phyloP scores from a whole-genome alignment of 2,113 vertebrate genomes.

The Ammodytes dubius region DNA sequence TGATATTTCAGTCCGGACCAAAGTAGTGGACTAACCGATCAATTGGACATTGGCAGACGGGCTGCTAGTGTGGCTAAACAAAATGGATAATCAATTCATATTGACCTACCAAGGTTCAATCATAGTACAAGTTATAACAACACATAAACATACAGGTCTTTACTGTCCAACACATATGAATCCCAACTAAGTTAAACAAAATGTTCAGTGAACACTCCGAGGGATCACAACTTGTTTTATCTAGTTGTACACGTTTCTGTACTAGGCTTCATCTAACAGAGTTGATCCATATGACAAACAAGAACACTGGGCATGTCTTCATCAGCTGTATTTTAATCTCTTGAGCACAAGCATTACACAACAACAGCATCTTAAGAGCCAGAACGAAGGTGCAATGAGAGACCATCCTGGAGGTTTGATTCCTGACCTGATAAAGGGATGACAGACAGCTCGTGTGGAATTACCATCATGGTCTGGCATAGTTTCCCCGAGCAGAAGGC shows the following conservation, averaged over 20 bases:
- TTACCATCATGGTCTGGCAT: slow-evolving; percentile 66
- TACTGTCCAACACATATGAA: not conserved
- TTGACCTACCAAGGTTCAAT: not conserved
- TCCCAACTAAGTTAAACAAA: not conserved
- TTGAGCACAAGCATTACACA: not conserved
- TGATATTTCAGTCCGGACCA: no score
- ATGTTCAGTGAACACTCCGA: no score
- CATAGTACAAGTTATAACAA: not conserved
- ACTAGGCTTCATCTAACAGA: not conserved
- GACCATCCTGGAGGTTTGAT: slow-evolving; percentile 17
- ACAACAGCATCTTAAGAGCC: not conserved
- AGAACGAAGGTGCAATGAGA: slow-evolving; percentile 23
- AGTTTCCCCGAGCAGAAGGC: slow-evolving; percentile 74
- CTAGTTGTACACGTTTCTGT: not conserved
- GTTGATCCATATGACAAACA: not conserved
- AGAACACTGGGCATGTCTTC: not conserved
- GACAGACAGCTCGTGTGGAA: slow-evolving; percentile 53
- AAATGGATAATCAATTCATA: not conserved
- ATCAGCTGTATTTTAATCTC: not conserved
- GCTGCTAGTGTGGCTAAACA: not conserved
- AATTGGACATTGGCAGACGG: not conserved
- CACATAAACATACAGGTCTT: not conserved
- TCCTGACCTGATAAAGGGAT: slow-evolving; percentile 47
- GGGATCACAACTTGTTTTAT: not conserved
- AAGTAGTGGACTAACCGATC: not conserved